Evolutionary conservation across 2,113 vertebrate species (phyloP).

Genomic region (Leucoraja erinaceus): DNA sequence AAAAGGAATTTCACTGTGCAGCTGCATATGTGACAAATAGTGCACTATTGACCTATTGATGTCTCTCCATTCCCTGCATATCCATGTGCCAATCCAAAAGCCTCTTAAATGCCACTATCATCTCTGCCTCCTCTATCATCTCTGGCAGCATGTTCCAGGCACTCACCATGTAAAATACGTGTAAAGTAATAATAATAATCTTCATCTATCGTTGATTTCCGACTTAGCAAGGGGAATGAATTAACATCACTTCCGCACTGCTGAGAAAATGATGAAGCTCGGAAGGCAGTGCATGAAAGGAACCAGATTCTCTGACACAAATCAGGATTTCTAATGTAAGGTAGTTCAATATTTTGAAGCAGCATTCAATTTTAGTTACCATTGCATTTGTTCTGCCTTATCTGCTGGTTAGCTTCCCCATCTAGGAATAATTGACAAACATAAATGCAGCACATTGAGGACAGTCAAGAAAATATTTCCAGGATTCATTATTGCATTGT

Average conservation of each 20-base stretch:
- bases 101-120: no score
- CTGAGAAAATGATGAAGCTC: neutral
- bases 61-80: no score
- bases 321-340: neutral
- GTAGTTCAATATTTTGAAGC: neutral
- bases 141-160: no score
- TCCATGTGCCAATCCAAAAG: no score
- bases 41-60: no score
- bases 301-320: neutral
- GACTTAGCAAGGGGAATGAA: neutral
- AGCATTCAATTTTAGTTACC: neutral
- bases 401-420: neutral
- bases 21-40: no score
- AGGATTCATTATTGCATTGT: neutral
- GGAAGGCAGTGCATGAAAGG: neutral
- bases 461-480: neutral
- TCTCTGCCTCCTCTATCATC: no score
- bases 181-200: no score
- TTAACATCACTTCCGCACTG: neutral
- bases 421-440: neutral
- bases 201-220: no score
- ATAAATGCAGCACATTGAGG: neutral
- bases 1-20: no score
- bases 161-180: no score
- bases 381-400: neutral